Evolutionary conservation across 2,888 invertebrate species (phyloP).

Genomic region (Oligia fasciuncula): DNA sequence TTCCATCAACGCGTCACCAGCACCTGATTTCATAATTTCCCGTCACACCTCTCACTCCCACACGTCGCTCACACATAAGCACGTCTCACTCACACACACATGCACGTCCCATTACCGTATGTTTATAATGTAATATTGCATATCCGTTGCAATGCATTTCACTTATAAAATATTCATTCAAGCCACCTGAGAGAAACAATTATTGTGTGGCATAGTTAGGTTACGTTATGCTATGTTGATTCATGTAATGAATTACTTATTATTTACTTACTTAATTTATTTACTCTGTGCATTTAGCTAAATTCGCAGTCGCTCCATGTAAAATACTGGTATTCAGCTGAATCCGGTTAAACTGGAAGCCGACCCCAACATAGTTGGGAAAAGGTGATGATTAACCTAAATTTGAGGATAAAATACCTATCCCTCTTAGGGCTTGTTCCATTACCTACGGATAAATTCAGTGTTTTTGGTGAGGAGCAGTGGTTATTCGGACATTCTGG

Average conservation of each 20-base stretch:
- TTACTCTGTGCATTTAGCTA: not conserved
- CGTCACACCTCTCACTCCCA: conserved; percentile 48
- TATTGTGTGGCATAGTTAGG: conserved; percentile 21
- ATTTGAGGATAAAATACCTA: not conserved
- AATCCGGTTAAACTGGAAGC: no score
- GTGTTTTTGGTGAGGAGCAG: no score
- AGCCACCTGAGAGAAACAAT: conserved; percentile 49
- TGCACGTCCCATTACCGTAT: conserved; percentile 24
- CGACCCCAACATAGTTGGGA: no score
- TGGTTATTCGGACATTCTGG: no score
- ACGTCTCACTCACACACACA: conserved; percentile 14
- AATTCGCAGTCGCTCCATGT: no score
- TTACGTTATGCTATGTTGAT: conserved; percentile 29
- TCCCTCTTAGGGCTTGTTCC: no score
- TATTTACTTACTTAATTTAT: not conserved
- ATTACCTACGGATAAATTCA: no score
- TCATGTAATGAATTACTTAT: not conserved
- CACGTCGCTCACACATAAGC: conserved; percentile 27
- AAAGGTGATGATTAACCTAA: no score
- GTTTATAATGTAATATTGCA: conserved; percentile 51
- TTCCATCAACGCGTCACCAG: conserved; percentile 20
- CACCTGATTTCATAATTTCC: conserved; percentile 52
- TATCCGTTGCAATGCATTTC: conserved; percentile 67
- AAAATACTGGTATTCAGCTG: no score
- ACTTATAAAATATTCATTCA: conserved; percentile 75